Percentiles rank a stretch among this genome's conserved stretches.
Conservation (phyloP, 2,113 vertebrate genomes). For the Tenrec ecaudatus region DNA sequence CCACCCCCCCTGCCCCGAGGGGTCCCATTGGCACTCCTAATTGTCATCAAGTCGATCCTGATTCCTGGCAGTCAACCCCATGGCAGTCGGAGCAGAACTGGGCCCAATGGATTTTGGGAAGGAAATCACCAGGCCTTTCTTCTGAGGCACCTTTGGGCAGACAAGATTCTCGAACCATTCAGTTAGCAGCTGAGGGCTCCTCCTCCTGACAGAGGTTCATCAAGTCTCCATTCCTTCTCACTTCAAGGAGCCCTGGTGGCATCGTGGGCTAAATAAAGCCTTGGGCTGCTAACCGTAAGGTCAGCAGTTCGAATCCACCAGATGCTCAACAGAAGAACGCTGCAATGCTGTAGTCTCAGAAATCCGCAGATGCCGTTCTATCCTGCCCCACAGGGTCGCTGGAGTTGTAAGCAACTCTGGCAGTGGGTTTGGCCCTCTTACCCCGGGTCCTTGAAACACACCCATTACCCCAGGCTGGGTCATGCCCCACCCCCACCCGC, state of each 20-base stretch:
- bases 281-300: no score
- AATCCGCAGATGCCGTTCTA: no score
- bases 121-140: not conserved
- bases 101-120: not conserved
- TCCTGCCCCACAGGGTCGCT: no score
- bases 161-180: not conserved
- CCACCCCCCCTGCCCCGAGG: not conserved
- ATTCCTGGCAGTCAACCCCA: not conserved
- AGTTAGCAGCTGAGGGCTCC: not conserved
- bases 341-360: no score
- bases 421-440: not conserved
- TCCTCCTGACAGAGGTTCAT: not conserved
- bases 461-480: not conserved
- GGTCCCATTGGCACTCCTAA: not conserved
- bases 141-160: not conserved
- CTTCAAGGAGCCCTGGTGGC: no score
- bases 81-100: not conserved
- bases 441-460: not conserved
- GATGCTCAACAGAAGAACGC: no score
- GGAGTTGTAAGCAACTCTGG: no score
- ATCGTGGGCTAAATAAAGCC: no score
- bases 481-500: not conserved
- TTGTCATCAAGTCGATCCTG: not conserved
- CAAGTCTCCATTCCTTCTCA: not conserved
- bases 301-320: no score